phyloP scores from a whole-genome alignment of 2,113 vertebrate species.

The Urocynchramus pylzowi region DNA sequence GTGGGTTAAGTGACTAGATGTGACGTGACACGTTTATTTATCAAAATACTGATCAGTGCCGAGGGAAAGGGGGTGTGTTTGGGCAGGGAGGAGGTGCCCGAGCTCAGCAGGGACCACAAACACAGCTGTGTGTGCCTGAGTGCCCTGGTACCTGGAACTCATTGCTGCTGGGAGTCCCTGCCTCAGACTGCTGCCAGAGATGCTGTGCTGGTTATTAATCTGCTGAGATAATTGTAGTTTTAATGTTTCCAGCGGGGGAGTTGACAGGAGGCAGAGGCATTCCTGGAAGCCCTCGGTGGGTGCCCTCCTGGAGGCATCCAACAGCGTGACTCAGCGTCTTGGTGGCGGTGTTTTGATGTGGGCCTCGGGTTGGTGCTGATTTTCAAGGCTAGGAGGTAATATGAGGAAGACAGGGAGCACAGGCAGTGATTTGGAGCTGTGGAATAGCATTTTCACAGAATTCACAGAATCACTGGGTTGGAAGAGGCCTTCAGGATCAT shows the following conservation, averaged over 20 bases:
- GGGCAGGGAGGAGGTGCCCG: neutral
- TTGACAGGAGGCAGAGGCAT: neutral
- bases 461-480: neutral
- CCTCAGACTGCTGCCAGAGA: neutral
- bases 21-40: neutral
- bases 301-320: neutral
- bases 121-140: neutral
- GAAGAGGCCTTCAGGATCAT: neutral
- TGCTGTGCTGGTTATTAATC: neutral
- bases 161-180: neutral
- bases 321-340: accelerated
- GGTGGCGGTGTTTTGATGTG: neutral
- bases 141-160: neutral
- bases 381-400: neutral
- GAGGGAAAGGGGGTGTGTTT: neutral
- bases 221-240: neutral
- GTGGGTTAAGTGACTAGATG: neutral
- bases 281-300: neutral
- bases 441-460: neutral
- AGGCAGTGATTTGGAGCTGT: neutral
- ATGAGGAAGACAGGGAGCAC: neutral
- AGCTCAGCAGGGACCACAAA: neutral
- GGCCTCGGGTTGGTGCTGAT: neutral
- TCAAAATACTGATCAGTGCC: neutral
- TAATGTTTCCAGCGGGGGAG: neutral